Base-by-base conservation (phyloP, 2,113 vertebrate genomes). In the Otolemur garnettii region DNA sequence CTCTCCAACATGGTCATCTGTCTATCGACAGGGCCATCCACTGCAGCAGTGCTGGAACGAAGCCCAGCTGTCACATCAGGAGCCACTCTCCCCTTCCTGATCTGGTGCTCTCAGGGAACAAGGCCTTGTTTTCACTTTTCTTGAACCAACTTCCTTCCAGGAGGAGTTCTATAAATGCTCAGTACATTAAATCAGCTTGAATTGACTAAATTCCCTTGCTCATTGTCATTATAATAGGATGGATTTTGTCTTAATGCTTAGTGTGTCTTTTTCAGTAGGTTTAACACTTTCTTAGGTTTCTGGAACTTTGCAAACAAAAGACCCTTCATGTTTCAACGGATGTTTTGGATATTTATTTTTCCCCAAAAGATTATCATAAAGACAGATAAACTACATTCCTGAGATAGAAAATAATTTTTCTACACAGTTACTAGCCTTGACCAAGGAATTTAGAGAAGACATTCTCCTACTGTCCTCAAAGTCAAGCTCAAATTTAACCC, bases 21-120 rank as follows among this genome's bases (percentile, higher is more conserved):
- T 8, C 7, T 4, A 24, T 1, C 3, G 4, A 35, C 17, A 4
- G 2, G 5, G 28, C 21, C 59, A 22, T 8, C 14, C 50, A 17
- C 12, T 15, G 14, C 45, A 57, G n/a, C 26, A 45, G 28, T 33
- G 21, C 33, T 71, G 15, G 24, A 38, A 24, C 38, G 66, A 18
- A 26, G 9, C 24, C 53, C 53, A 45, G 4, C 7, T 18, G 10
- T 26, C 68, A 19, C n/a, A 22, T 6, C 5, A 15, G 72, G 64
- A n/a, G 14, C 59, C 57, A 17, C 68, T 24, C 57, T n/a, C 4
- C 62, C 71, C 28, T 64, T 10, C 28, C 1, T 26, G 62, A 26
- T 50, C 26, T 69, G 38, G 35, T 38, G 33, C 38, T 60, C 22
- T 8, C 10, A 3, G 24, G 7, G 22, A n/a, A 14, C 11, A 45